Conservation (phyloP, 2,113 vertebrate genomes). For the Myotis brandtii region DNA sequence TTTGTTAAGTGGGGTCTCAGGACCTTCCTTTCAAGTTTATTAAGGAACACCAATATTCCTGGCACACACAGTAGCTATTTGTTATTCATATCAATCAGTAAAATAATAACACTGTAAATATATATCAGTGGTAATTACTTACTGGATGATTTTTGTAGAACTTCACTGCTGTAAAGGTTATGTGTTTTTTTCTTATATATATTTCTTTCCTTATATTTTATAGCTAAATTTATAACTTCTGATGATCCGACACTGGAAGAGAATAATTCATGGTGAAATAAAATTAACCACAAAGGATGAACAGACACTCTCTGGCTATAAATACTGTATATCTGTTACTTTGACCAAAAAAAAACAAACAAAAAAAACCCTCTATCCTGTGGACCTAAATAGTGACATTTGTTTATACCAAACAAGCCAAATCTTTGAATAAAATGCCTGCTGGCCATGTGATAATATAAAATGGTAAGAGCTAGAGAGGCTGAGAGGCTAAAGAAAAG, state of each 20-base stretch:
- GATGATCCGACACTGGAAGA: slow-evolving; percentile 64
- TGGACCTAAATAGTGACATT: neutral
- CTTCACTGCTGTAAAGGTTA: slow-evolving; percentile 57
- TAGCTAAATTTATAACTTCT: slow-evolving; percentile 71
- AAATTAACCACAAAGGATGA: slow-evolving; percentile 31
- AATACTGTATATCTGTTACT: neutral
- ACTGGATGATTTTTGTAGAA: slow-evolving; percentile 67
- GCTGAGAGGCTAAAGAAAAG: neutral
- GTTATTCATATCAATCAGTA: neutral
- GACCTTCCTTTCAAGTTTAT: neutral
- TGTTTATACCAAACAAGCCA: neutral
- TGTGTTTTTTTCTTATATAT: slow-evolving; percentile 72
- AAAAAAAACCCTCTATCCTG: neutral
- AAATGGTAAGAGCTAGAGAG: neutral
- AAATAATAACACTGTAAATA: slow-evolving; percentile 20
- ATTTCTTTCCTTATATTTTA: slow-evolving; percentile 76
- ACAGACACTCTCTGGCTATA: neutral
- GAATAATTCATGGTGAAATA: slow-evolving; percentile 48
- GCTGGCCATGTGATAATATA: neutral
- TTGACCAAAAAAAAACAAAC: neutral
- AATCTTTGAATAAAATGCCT: slow-evolving; percentile 27
- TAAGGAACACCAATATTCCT: neutral
- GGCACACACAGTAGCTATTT: neutral
- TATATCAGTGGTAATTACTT: slow-evolving; percentile 63
- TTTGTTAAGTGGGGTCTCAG: neutral